Percentiles rank a stretch among this genome's conserved stretches.
phyloP scores from a whole-genome alignment of 2,113 vertebrate genomes.

The Tyto alba region DNA sequence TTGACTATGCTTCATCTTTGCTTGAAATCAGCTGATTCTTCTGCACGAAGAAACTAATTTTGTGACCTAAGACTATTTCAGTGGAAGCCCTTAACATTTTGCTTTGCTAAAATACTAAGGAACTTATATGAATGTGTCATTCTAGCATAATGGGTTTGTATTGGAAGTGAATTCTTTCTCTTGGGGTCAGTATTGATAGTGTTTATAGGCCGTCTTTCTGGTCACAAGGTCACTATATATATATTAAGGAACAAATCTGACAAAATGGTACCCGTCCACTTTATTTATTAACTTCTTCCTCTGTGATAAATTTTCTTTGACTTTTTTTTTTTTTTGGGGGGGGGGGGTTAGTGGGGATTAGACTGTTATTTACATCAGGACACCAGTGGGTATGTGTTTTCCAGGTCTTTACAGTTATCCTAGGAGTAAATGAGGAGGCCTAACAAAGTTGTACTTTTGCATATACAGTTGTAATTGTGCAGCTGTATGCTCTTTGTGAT shows the following conservation, averaged over 20 bases:
- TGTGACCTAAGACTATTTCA: neutral
- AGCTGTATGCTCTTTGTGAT: neutral
- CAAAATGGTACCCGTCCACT: neutral
- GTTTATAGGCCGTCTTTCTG: neutral
- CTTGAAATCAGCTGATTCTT: neutral
- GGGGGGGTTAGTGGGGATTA: no score
- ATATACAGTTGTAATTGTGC: no score
- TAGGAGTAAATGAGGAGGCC: neutral
- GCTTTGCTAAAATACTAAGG: neutral
- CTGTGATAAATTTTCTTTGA: neutral
- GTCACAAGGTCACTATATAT: neutral
- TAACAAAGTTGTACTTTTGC: accelerated
- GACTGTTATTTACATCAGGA: neutral
- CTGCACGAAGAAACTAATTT: neutral
- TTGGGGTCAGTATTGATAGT: neutral
- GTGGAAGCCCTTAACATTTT: accelerated
- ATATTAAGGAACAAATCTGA: neutral
- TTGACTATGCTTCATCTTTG: neutral
- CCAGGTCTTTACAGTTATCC: neutral
- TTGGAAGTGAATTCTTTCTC: neutral
- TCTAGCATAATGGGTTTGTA: neutral
- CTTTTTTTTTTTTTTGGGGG: neutral
- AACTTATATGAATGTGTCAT: accelerated
- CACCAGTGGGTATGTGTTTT: neutral
- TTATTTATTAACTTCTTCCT: neutral